phyloP scores from a whole-genome alignment of 2,113 vertebrate genomes.

The Rousettus leschenaultii region DNA sequence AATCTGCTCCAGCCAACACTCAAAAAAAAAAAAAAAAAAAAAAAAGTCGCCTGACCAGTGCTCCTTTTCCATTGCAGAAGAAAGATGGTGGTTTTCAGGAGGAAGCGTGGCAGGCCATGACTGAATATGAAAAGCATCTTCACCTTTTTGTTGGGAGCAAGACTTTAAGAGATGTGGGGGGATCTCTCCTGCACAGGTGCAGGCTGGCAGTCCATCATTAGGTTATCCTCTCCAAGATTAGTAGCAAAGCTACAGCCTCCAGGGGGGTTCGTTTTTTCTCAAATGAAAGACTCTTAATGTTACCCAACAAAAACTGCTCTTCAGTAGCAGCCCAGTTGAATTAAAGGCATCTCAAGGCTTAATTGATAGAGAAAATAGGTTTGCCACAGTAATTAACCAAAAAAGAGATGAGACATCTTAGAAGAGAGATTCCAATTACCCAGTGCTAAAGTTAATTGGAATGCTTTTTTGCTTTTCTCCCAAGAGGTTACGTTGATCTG shows the following conservation, averaged over 20 bases:
- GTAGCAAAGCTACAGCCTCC: not conserved
- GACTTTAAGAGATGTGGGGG: not conserved
- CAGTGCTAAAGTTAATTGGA: not conserved
- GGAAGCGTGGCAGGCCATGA: not conserved
- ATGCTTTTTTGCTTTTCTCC: constrained; percentile 12
- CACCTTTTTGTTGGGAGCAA: no score
- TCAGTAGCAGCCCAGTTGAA: not conserved
- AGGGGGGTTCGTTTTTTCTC: not conserved
- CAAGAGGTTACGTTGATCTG: not conserved
- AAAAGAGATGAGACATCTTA: not conserved
- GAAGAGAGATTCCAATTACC: constrained; percentile 14
- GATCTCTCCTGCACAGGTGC: not conserved
- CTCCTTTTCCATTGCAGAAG: not conserved
- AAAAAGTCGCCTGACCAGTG: not conserved
- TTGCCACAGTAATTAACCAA: constrained; percentile 30
- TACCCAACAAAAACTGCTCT: not conserved
- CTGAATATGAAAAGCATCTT: not conserved
- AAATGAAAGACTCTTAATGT: not conserved
- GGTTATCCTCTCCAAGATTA: not conserved
- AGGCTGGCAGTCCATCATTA: rapidly evolving
- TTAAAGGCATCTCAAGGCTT: not conserved
- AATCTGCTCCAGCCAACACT: not conserved
- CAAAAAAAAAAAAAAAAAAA: not conserved
- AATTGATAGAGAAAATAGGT: constrained; percentile 41
- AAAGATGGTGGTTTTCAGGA: not conserved